Evolutionary conservation across 2,888 invertebrate species (phyloP), one percentile per base, ranked within the genome.

Genomic region (Ligdia adustata): DNA sequence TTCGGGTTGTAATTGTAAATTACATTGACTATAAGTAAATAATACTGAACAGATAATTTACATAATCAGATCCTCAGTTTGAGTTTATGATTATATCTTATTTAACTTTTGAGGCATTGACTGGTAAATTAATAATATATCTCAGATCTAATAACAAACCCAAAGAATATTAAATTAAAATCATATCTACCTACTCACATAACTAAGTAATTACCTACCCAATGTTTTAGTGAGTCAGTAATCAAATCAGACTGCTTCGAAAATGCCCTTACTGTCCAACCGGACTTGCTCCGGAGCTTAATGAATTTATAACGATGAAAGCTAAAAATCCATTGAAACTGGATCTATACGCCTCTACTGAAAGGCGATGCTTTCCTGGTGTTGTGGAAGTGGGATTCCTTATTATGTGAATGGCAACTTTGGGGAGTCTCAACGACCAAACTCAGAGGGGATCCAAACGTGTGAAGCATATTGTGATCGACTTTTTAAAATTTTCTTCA

Each of bases 291-390:
- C 62, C 63, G 52, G 57, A 58, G 57, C 62, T 62, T 57, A 56
- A 57, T 49, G 44, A 57, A 61, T 60, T 53, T 57, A 32, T 32
- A 42, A 42, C 27, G 35, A 35, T 24, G 31, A 65, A 61, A 62
- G 50, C 51, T 41, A 41, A 72, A n/a, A 75, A 68, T 68, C 75
- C 74, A 71, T 69, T 68, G 62, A 40, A 65, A 67, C 67, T 78
- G 69, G 69, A 41, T 41, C 59, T 45, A n/a, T 37, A 54, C 53
- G 51, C 52, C 48, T 58, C 52, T 65, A 58, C 49, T 38, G 49
- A 52, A 55, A 60, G 59, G 60, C 60, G 37, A 64, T 5, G 47
- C 72, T 75, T 73, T 62, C 56, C 63, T 62, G 57, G 52, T 70
- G 67, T 69, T 60, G 52, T 63, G 40, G n/a, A 34, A 20, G 46